These are phyloP conservation scores for Eupithecia centaureata DNA, from an alignment of 2,888 invertebrate species.

Conservation along the genomic window DNA sequence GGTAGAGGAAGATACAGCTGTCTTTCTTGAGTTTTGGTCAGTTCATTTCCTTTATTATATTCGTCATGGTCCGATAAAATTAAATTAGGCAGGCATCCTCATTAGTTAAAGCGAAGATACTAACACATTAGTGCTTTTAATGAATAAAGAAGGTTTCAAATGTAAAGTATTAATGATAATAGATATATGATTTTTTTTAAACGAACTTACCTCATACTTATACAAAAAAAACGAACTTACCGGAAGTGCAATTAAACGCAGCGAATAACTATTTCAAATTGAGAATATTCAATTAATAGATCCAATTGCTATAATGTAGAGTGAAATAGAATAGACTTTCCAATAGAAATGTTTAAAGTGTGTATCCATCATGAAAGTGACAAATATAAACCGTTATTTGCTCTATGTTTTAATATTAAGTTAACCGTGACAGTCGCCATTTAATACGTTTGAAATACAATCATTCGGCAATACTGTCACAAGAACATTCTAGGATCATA, in stretches of 20 bases:
- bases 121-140: not conserved
- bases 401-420: conserved; percentile 10
- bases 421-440: conserved; percentile 12
- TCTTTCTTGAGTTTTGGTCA: conserved; percentile 50
- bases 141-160: not conserved
- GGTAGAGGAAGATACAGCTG: conserved; percentile 71
- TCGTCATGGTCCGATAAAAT: conserved; percentile 29
- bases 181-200: not conserved
- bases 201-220: conserved; percentile 2
- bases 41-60: conserved; percentile 57
- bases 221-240: conserved; percentile 2
- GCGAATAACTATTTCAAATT: not conserved
- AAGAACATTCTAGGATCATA: conserved; percentile 32
- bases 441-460: conserved; percentile 32
- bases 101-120: not conserved
- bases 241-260: not conserved
- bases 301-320: no score
- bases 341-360: conserved; percentile 1
- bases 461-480: conserved; percentile 34
- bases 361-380: not conserved
- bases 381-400: conserved; percentile 9
- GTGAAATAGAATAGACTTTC: not conserved
- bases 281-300: no score
- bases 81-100: not conserved
- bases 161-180: not conserved